Percentiles rank a stretch among this genome's conserved stretches.
Conservation (phyloP, 2,797 vertebrate genomes). For the Argya squamiceps region DNA sequence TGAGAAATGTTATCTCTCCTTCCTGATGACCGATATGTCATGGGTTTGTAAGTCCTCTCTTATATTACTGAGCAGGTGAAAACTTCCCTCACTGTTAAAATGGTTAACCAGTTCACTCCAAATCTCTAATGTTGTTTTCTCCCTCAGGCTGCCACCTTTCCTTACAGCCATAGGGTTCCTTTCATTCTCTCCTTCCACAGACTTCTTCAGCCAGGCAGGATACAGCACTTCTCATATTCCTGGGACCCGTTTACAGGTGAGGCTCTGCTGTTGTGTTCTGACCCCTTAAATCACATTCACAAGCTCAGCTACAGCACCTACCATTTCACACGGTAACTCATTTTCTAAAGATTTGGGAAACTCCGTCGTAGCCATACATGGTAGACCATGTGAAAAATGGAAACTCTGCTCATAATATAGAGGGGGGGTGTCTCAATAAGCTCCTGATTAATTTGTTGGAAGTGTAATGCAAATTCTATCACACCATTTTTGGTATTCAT, state of each 20-base stretch:
- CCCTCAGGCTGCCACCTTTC: not conserved
- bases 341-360: not conserved
- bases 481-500: not conserved
- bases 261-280: not conserved
- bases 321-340: not conserved
- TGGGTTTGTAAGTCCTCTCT: not conserved
- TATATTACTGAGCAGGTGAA: not conserved
- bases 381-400: not conserved
- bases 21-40: not conserved
- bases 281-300: not conserved
- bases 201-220: not conserved
- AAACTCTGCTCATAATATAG: not conserved
- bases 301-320: not conserved
- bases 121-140: not conserved
- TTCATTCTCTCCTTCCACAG: not conserved
- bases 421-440: not conserved
- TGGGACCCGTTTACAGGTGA: not conserved
- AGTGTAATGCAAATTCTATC: not conserved
- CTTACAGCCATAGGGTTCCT: fast-evolving
- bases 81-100: not conserved
- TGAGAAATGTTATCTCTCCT: not conserved
- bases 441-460: not conserved
- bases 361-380: not conserved
- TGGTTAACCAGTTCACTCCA: not conserved
- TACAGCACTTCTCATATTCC: not conserved